Evolutionary conservation across 2,797 vertebrate genomes (phyloP).

Genomic region (Gymnopithys bicolor): DNA sequence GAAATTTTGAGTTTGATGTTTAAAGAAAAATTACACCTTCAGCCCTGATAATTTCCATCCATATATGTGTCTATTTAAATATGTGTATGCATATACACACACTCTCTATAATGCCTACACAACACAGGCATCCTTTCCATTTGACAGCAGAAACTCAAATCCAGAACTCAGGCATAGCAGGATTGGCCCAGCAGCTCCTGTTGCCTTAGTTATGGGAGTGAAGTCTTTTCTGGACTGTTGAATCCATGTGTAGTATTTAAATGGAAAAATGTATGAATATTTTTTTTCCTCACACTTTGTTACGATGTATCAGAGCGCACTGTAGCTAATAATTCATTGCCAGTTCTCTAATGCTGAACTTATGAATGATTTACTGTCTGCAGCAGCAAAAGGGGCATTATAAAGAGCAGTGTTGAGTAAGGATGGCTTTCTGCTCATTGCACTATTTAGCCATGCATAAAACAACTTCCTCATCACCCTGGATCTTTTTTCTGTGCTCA

Average conservation of each 20-base stretch:
- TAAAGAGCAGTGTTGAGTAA: neutral
- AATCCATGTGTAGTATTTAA: slow-evolving; percentile 20
- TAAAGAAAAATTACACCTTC: neutral
- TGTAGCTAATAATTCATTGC: slow-evolving; percentile 34
- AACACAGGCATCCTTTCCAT: neutral
- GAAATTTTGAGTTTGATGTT: neutral
- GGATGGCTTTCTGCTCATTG: neutral
- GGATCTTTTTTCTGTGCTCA: neutral
- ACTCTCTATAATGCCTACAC: neutral
- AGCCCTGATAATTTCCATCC: neutral
- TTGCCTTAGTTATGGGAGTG: slow-evolving; percentile 2
- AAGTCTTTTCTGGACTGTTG: neutral
- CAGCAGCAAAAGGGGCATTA: slow-evolving; percentile 1
- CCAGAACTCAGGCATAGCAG: neutral
- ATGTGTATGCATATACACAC: neutral
- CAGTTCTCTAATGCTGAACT: neutral
- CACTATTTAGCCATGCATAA: neutral
- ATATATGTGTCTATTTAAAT: neutral
- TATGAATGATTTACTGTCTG: neutral
- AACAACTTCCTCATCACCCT: neutral
- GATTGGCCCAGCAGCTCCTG: neutral
- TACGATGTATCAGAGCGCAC: neutral
- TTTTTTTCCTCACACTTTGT: neutral
- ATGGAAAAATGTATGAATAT: neutral
- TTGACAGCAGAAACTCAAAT: neutral